Conservation (phyloP, 37 sponge, comb jelly and placozoan genomes). For the Ephydatia muelleri region DNA sequence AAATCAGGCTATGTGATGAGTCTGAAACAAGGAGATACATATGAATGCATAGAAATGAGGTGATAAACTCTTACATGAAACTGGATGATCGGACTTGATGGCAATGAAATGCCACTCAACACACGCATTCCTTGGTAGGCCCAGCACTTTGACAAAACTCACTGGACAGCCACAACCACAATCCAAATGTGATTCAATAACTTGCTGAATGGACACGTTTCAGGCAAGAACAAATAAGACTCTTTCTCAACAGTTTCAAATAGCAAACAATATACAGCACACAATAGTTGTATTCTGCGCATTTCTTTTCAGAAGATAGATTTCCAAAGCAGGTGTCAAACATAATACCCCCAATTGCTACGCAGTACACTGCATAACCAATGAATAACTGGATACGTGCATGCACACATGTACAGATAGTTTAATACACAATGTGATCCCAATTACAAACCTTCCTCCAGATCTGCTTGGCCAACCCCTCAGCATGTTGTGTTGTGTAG, state of each 20-base stretch:
- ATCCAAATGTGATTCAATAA: background rate
- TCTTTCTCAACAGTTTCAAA: background rate
- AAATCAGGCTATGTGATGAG: background rate
- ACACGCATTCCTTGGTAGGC: slow-evolving; percentile 56
- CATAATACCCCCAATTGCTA: no score
- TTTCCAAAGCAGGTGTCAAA: no score
- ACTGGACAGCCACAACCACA: slow-evolving; percentile 39
- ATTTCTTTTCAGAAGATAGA: no score
- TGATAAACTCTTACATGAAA: slow-evolving; percentile 9
- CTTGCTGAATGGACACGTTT: background rate
- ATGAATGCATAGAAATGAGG: no score
- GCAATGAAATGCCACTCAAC: slow-evolving; percentile 82
- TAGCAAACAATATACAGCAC: background rate
- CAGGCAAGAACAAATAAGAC: background rate
- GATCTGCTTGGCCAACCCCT: slow-evolving; percentile 19
- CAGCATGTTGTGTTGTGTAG: slow-evolving; percentile 47
- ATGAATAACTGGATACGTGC: no score
- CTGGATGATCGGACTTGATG: slow-evolving; percentile 3
- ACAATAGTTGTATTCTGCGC: no score
- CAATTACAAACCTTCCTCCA: slow-evolving; percentile 26
- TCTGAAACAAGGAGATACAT: background rate
- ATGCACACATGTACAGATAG: background rate
- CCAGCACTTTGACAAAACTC: slow-evolving; percentile 24
- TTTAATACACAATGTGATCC: background rate
- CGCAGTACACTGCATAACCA: no score